Percentiles rank a stretch among this genome's conserved stretches.
Evolutionary conservation across 2,797 vertebrate genomes (phyloP).

Genomic region (Clamator glandarius): DNA sequence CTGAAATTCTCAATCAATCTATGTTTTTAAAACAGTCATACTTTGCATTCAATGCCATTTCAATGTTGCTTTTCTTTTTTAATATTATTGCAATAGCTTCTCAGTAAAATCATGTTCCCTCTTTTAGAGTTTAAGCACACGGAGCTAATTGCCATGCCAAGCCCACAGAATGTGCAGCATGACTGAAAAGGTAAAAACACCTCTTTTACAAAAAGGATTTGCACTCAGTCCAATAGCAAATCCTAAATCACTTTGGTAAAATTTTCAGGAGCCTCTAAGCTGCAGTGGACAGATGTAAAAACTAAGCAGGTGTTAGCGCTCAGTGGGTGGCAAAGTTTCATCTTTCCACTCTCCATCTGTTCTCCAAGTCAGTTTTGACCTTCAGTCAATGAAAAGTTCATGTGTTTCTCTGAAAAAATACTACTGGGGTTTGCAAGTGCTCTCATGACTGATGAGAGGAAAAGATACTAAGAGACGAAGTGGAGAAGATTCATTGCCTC

Average conservation of each 20-base stretch:
- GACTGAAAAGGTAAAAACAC: not conserved
- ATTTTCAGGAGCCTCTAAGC: not conserved
- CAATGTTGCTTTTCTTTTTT: not conserved
- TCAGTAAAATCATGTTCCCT: not conserved
- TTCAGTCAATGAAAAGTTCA: constrained; percentile 46
- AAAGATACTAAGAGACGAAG: not conserved
- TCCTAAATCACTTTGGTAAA: not conserved
- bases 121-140: not conserved
- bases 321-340: constrained; percentile 9
- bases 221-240: not conserved
- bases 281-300: constrained; percentile 28
- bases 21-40: not conserved
- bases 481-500: not conserved
- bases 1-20: not conserved
- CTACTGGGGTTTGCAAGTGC: not conserved
- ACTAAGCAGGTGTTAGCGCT: constrained; percentile 41
- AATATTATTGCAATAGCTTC: not conserved
- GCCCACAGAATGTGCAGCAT: not conserved
- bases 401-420: not conserved
- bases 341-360: constrained; percentile 37
- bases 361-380: constrained; percentile 38
- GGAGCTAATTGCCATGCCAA: not conserved
- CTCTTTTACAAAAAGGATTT: not conserved
- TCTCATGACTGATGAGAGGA: not conserved
- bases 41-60: not conserved